Percentiles rank a stretch among this genome's conserved stretches.
Conservation (phyloP, 2,113 vertebrate genomes). For the Accipiter cooperii region DNA sequence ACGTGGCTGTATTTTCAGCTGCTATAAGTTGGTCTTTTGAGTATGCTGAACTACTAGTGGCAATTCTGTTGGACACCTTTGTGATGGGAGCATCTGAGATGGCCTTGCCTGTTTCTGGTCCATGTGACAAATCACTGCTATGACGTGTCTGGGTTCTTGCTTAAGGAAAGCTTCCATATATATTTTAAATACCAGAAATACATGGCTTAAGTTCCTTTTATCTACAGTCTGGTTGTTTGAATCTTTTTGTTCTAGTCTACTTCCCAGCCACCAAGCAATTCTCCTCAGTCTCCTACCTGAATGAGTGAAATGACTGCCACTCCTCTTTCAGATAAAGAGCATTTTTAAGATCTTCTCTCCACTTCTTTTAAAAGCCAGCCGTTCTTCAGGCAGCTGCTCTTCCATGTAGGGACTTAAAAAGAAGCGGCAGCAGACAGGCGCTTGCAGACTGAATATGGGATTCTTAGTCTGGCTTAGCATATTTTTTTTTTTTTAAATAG, state of each 20-base stretch:
- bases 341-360: background rate
- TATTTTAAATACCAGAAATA: background rate
- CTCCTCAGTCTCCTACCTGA: background rate
- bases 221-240: background rate
- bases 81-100: background rate
- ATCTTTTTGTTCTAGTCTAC: background rate
- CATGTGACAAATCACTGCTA: background rate
- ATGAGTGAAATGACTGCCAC: background rate
- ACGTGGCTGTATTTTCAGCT: background rate
- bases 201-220: background rate
- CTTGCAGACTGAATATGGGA: background rate
- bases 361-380: background rate
- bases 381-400: background rate
- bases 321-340: background rate
- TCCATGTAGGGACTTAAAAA: background rate
- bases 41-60: background rate
- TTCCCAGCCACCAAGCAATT: background rate
- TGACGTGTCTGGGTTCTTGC: background rate
- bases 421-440: background rate
- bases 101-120: background rate
- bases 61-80: background rate
- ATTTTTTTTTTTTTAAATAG: background rate
- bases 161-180: background rate
- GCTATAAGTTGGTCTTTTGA: background rate
- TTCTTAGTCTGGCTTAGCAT: background rate